These are phyloP conservation scores for Fratercula arctica DNA, from an alignment of 2,797 vertebrate species.

Conservation along the genomic window DNA sequence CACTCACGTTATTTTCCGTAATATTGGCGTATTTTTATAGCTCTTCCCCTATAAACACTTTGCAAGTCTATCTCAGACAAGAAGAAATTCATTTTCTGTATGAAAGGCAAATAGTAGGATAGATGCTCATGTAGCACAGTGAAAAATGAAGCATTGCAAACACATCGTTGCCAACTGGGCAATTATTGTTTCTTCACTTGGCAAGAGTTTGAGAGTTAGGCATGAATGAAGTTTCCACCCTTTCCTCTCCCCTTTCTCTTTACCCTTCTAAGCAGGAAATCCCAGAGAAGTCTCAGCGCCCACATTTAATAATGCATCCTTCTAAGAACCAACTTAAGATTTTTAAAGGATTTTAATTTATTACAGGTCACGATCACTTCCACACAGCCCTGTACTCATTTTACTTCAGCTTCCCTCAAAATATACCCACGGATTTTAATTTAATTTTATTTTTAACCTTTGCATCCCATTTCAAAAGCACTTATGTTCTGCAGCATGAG, in stretches of 20 bases:
- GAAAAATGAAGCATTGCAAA: neutral
- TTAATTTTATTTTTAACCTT: neutral
- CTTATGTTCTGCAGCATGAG: neutral
- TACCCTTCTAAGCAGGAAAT: conserved; percentile 12
- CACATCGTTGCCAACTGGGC: neutral
- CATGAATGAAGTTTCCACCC: neutral
- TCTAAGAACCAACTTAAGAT: neutral
- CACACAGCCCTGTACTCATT: accelerated
- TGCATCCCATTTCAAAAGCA: neutral
- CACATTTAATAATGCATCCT: neutral
- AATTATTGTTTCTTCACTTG: neutral
- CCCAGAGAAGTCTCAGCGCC: neutral
- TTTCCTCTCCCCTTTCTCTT: neutral
- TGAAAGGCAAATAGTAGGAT: neutral
- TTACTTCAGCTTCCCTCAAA: neutral
- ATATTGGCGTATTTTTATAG: neutral
- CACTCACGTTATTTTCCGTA: neutral
- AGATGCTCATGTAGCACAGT: neutral
- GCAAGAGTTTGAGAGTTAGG: neutral
- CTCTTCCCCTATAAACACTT: neutral
- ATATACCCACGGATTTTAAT: neutral
- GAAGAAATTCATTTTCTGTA: neutral
- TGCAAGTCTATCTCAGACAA: neutral
- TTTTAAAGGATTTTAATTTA: neutral
- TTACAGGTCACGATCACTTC: neutral